phyloP scores from a whole-genome alignment of 1,140 invertebrate genomes.

The Cheumatopsyche charites region DNA sequence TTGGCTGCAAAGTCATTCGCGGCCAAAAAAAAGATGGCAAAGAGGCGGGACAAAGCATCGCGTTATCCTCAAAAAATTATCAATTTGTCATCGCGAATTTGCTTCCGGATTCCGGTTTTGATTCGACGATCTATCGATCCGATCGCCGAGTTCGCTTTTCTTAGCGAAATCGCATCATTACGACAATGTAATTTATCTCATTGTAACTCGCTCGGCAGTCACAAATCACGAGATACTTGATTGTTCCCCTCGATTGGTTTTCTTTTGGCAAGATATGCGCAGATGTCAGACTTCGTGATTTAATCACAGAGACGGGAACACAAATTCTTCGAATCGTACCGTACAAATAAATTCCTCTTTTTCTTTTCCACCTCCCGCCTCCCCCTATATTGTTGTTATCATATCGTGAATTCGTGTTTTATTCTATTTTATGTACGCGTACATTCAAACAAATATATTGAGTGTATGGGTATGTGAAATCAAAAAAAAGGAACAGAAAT shows the following conservation, averaged over 20 bases:
- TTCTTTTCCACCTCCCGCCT: not conserved
- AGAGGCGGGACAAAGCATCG: constrained; percentile 2
- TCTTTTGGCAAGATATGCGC: not conserved
- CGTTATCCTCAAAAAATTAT: constrained; percentile 20
- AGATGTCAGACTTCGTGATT: constrained; percentile 20
- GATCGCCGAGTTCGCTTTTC: no score
- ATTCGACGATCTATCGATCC: no score
- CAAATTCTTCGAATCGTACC: constrained; percentile 14
- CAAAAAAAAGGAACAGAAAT: constrained; percentile 1
- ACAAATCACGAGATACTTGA: no score
- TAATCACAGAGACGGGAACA: constrained; percentile 7
- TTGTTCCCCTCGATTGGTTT: not conserved
- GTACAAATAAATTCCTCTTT: constrained; percentile 1
- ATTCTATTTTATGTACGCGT: not conserved
- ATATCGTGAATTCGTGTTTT: not conserved
- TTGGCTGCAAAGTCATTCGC: constrained; percentile 24
- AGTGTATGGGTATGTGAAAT: not conserved
- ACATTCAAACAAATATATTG: not conserved
- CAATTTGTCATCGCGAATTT: constrained; percentile 18
- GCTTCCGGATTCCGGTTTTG: no score
- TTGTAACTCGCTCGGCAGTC: no score
- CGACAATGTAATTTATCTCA: no score
- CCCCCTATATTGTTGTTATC: not conserved
- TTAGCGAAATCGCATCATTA: no score
- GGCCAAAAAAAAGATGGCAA: not conserved